Evolutionary conservation across 2,797 vertebrate genomes (phyloP), one percentile per base, ranked within the genome.

Genomic region (Arrhamphus sclerolepis): DNA sequence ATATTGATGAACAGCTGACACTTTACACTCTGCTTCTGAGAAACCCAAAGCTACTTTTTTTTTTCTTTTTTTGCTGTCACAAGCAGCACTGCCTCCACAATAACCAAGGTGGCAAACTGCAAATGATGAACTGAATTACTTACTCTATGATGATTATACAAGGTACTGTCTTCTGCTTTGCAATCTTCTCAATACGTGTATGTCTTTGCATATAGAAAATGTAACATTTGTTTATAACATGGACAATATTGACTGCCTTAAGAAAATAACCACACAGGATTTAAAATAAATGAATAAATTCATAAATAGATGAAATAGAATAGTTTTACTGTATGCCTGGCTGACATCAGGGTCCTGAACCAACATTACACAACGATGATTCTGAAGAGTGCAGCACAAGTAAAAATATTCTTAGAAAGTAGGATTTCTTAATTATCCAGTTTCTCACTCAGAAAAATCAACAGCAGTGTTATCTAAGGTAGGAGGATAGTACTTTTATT

Each of bases 1-100:
- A 82, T 82, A 89, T 86, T 83, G 55, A 87, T 85, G 60, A 31
- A 34, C 13, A 49, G 58, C 48, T 82, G 81, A 84, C 71, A 88
- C 77, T 75, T 80, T 60, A 80, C 56, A 67, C 80, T 28, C 41
- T 38, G 39, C 61, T 58, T 54, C 56, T 61, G 43, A 41, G 17
- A 53, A 6, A 26, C 62, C 60, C 58, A 46, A 54, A 65, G 56
- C 1, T 14, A 16, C 57, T 19, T 53, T 53, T 26, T n/a, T n/a
- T n/a, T n/a, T n/a, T n/a, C n/a, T n/a, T n/a, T n/a, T 7, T 21
- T 41, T 51, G 10, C 64, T 57, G 68, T 80, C 72, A 82, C 74
- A 66, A 65, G 66, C 72, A 78, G 70, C 62, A 54, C 46, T 20
- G 55, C 47, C 69, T 62, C 31, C 60, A 62, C 55, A 59, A 54